Percentiles rank a stretch among this genome's conserved stretches.
phyloP scores from a whole-genome alignment of 2,888 invertebrate species.

The Chirona hameri region DNA sequence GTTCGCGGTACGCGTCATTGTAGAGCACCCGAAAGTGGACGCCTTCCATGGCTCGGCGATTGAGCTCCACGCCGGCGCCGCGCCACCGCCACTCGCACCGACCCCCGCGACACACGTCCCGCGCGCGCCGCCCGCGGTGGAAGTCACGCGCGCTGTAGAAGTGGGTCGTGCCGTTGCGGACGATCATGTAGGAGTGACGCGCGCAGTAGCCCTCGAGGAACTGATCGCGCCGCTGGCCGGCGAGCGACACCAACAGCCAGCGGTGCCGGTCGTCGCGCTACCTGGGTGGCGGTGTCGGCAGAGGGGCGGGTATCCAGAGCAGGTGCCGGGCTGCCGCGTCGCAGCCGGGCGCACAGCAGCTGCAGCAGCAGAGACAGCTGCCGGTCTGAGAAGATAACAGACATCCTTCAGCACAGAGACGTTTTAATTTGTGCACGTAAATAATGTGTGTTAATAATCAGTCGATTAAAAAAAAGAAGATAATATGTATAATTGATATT shows the following conservation, averaged over 20 bases:
- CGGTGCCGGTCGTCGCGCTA: not conserved
- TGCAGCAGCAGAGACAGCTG: not conserved
- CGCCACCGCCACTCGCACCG: not conserved
- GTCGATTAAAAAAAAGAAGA: no score
- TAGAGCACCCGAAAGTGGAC: not conserved
- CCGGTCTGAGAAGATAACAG: no score
- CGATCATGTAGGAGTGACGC: not conserved
- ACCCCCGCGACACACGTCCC: not conserved
- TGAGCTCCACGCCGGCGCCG: no score
- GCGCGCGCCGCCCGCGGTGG: not conserved
- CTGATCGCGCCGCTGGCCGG: not conserved
- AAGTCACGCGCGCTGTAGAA: not conserved
- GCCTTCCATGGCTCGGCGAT: no score
- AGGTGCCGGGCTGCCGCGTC: not conserved
- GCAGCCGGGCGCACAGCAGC: not conserved
- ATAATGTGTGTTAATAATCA: no score
- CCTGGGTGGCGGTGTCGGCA: not conserved
- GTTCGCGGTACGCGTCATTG: not conserved
- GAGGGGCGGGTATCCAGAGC: not conserved
- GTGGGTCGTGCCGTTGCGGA: not conserved
- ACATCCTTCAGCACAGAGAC: no score
- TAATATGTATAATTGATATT: no score
- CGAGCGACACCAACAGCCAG: not conserved
- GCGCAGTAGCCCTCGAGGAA: not conserved
- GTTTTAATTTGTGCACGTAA: no score